Conservation (phyloP, 2,888 invertebrate genomes). For the Hirtodrosophila cameraria region DNA sequence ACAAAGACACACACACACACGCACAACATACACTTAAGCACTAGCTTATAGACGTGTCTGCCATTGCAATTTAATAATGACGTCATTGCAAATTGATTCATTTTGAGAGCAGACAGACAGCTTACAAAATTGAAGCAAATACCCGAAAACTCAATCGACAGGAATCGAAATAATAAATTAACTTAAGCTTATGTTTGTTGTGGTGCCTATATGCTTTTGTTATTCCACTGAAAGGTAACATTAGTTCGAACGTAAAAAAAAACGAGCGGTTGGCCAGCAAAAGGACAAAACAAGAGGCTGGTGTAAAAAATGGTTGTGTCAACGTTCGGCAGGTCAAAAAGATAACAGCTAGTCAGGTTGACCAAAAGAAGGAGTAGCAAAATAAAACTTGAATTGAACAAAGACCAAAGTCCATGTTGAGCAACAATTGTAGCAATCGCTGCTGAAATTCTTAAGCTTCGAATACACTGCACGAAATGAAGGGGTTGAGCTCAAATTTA, state of each 20-base stretch:
- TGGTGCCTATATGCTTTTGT: constrained; percentile 36
- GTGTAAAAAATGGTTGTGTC: constrained; percentile 75
- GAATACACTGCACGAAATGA: too few relatives aligned
- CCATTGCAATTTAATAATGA: constrained; percentile 55
- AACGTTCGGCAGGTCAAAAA: constrained; percentile 75
- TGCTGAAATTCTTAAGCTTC: background rate
- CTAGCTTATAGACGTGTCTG: constrained; percentile 24
- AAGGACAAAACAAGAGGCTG: constrained; percentile 27
- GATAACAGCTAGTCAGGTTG: constrained; percentile 52
- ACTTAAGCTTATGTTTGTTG: constrained; percentile 39
- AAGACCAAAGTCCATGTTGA: constrained; percentile 43
- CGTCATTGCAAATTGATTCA: constrained; percentile 59
- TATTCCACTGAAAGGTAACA: constrained; percentile 28
- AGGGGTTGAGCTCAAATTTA: background rate
- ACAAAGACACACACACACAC: constrained; percentile 17
- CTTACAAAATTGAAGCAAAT: background rate
- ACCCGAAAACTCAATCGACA: too few relatives aligned
- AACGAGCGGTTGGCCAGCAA: constrained; percentile 6
- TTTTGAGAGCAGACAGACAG: constrained; percentile 16
- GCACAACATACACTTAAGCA: constrained; percentile 12
- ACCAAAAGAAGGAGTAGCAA: constrained; percentile 16
- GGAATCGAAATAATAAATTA: constrained; percentile 58
- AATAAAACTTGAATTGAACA: constrained; percentile 66
- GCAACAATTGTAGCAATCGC: constrained; percentile 42
- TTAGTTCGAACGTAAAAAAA: constrained; percentile 35